phyloP scores from a whole-genome alignment of 2,797 vertebrate genomes.

The Choloepus didactylus region DNA sequence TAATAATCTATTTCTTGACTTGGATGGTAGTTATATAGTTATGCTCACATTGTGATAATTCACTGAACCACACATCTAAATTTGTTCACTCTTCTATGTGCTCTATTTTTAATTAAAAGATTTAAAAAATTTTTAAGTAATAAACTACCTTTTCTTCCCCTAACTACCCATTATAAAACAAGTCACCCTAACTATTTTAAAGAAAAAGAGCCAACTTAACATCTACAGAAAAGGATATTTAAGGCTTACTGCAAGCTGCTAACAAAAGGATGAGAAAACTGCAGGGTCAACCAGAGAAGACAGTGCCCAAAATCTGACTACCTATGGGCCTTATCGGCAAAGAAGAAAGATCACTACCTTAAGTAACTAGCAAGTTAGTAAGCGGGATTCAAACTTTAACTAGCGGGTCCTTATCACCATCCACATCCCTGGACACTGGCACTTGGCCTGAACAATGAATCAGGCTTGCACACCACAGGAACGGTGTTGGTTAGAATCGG shows the following conservation, averaged over 20 bases:
- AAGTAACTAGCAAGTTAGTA: not conserved
- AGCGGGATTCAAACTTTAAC: not conserved
- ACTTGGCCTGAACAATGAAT: too few species aligned
- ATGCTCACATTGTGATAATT: not conserved
- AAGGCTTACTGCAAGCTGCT: not conserved
- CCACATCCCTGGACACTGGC: not conserved
- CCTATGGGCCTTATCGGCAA: too few species aligned
- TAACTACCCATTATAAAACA: not conserved
- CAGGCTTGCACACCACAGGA: not conserved
- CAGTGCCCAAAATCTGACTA: too few species aligned
- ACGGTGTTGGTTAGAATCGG: not conserved
- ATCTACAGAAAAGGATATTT: not conserved
- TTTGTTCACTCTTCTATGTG: not conserved
- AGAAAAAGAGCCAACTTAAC: not conserved
- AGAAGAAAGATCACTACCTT: not conserved
- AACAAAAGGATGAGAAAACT: not conserved
- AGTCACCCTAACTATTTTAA: not conserved
- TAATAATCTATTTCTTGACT: not conserved
- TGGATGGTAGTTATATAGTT: not conserved
- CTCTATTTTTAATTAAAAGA: not conserved
- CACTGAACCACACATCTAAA: not conserved
- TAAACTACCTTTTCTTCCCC: not conserved
- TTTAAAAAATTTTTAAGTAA: not conserved
- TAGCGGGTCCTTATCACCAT: accelerated
- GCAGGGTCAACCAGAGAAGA: not conserved